Evolutionary conservation across 1,140 invertebrate genomes (phyloP).

Genomic region (Trichonephila clavata): DNA sequence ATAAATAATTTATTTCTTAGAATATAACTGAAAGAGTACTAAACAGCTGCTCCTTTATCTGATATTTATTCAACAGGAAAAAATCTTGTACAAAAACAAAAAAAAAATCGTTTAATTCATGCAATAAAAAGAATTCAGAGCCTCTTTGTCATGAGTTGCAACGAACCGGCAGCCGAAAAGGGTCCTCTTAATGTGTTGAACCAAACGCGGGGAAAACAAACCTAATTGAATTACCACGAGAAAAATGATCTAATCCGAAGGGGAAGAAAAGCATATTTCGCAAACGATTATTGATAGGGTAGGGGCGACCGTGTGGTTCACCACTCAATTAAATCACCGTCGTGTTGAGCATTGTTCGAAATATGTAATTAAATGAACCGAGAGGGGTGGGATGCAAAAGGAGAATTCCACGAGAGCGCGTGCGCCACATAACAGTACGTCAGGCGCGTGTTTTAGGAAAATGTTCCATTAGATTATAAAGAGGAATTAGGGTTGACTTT

Average conservation of each 20-base stretch:
- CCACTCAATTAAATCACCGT: slow-evolving; percentile 65
- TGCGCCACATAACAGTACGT: not conserved
- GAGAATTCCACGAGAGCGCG: not conserved
- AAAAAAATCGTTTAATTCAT: too few species aligned
- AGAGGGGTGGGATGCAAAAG: not conserved
- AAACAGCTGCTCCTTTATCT: too few species aligned
- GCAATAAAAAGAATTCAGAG: too few species aligned
- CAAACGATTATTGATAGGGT: slow-evolving; percentile 15
- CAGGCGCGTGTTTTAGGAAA: not conserved
- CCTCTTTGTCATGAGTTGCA: too few species aligned
- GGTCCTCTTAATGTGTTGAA: not conserved
- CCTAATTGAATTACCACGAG: slow-evolving; percentile 9
- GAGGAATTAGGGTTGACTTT: not conserved
- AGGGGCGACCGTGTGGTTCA: slow-evolving; percentile 11
- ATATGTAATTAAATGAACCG: slow-evolving; percentile 17
- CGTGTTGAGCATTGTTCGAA: slow-evolving; percentile 27
- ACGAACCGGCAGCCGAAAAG: too few species aligned
- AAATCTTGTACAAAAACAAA: too few species aligned
- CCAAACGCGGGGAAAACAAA: not conserved
- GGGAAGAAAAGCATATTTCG: slow-evolving; percentile 20
- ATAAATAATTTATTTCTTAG: too few species aligned
- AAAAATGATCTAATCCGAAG: not conserved
- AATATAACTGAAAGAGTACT: too few species aligned
- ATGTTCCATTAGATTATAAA: not conserved
- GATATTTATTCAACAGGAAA: too few species aligned